A percentile compares a stretch with the other conserved stretches of the same genome.
phyloP scores from a whole-genome alignment of 2,888 invertebrate genomes.

The Hydroisotoma schaefferi region DNA sequence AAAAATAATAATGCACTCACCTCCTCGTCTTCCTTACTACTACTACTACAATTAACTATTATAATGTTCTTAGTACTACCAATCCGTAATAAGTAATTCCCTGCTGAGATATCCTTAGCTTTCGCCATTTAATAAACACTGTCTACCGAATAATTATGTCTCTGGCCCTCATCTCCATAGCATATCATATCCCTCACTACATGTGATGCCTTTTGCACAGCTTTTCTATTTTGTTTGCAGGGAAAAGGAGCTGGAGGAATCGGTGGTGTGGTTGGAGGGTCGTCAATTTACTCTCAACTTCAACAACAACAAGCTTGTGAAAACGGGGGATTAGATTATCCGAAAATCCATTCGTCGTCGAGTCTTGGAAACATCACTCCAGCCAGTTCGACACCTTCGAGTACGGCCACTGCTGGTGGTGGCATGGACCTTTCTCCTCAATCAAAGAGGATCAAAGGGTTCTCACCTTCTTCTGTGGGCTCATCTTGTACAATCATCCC shows the following conservation, averaged over 20 bases:
- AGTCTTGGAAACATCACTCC: constrained; percentile 18
- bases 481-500: not conserved
- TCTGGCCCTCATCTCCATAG: constrained; percentile 1
- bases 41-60: no score
- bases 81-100: no score
- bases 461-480: constrained; percentile 11
- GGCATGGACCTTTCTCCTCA: constrained; percentile 45
- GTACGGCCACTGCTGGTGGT: constrained; percentile 16
- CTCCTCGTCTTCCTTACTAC: no score
- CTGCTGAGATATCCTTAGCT: no score
- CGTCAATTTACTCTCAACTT: constrained; percentile 1
- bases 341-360: constrained; percentile 24
- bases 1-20: no score
- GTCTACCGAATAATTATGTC: no score
- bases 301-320: constrained; percentile 9
- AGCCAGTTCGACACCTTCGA: constrained; percentile 1
- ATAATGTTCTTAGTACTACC: no score
- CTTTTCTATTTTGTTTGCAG: constrained; percentile 30
- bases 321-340: constrained; percentile 42
- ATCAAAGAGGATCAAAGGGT: constrained; percentile 36
- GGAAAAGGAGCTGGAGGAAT: constrained; percentile 33
- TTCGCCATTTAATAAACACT: no score
- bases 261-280: not conserved
- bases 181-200: not conserved
- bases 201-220: no score